Evolutionary conservation across 2,113 vertebrate species (phyloP).

Genomic region (Chunga burmeisteri): DNA sequence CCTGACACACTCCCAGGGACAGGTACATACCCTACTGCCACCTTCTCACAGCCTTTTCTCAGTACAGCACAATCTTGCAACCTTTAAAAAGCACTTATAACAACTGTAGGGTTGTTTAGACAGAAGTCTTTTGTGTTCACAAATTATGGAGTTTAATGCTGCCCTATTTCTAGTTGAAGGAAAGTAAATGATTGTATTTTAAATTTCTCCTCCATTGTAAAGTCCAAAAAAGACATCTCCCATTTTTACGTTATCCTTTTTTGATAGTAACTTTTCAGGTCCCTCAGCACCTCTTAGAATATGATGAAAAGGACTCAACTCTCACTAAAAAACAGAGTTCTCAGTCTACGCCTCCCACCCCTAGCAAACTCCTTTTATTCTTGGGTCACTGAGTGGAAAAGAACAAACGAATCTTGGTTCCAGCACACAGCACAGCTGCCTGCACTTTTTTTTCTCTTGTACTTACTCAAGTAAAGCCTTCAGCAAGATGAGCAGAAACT

Average conservation of each 20-base stretch:
- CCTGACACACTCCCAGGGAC: not conserved
- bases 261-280: not conserved
- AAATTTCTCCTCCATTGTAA: not conserved
- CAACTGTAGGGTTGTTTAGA: not conserved
- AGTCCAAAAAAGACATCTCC: not conserved
- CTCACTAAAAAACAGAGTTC: not conserved
- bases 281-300: not conserved
- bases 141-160: not conserved
- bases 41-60: not conserved
- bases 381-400: not conserved
- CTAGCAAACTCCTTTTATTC: not conserved
- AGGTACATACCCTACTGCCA: fast-evolving
- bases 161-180: not conserved
- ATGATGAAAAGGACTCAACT: not conserved
- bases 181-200: not conserved
- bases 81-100: not conserved
- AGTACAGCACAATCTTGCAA: not conserved
- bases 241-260: not conserved
- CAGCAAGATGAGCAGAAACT: not conserved
- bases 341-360: not conserved
- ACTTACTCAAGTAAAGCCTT: not conserved
- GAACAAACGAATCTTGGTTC: not conserved
- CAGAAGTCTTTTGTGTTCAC: not conserved
- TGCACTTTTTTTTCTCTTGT: not conserved
- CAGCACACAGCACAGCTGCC: not conserved